phyloP scores from a whole-genome alignment of 2,113 vertebrate genomes.

The Varanus salvator region DNA sequence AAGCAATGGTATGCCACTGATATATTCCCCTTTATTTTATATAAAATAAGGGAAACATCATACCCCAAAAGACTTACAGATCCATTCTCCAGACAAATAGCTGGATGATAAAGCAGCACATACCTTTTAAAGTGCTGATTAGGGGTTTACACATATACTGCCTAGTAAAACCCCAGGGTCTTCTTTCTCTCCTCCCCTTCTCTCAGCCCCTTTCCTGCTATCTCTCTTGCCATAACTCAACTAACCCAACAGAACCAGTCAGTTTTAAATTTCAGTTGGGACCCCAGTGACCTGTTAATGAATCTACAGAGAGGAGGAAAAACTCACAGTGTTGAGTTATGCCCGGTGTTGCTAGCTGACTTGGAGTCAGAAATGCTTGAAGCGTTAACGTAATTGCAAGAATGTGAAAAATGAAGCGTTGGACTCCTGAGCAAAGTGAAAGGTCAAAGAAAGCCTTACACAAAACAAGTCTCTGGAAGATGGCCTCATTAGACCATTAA shows the following conservation, averaged over 20 bases:
- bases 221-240: conserved; percentile 81
- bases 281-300: conserved; percentile 86
- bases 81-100: conserved; percentile 54
- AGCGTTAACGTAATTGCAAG: conserved; percentile 99
- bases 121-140: conserved; percentile 71
- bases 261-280: conserved; percentile 87
- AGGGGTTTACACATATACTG: conserved; percentile 66
- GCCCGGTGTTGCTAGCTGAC: conserved; percentile 91
- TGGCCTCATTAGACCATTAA: conserved; percentile 96
- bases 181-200: conserved; percentile 61
- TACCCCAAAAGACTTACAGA: conserved; percentile 55
- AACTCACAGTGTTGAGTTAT: conserved; percentile 88
- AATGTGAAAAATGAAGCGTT: conserved; percentile 99
- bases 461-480: conserved; percentile 96
- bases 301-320: conserved; percentile 87
- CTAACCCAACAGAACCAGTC: conserved; percentile 85
- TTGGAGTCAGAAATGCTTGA: conserved; percentile 95
- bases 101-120: conserved; percentile 63
- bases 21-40: conserved; percentile 51
- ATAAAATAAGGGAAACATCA: conserved; percentile 60
- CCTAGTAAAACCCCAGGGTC: conserved; percentile 57
- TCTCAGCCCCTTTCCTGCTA: conserved; percentile 71
- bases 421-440: conserved; percentile 92
- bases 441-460: conserved; percentile 94
- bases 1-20: conserved; percentile 48